These are phyloP conservation scores for Troides helena DNA, from an alignment of 2,888 invertebrate genomes.

Conservation along the genomic window DNA sequence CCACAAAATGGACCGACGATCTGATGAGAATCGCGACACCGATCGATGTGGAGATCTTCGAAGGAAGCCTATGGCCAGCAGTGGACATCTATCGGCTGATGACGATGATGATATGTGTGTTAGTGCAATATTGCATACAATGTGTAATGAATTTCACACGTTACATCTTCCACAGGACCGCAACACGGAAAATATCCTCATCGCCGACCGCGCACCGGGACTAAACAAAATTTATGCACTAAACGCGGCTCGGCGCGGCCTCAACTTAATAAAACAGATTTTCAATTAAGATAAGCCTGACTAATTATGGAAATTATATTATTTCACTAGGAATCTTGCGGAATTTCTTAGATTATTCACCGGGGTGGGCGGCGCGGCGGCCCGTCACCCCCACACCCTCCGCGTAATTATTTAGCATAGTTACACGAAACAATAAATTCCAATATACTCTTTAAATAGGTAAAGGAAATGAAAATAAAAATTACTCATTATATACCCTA, in stretches of 20 bases:
- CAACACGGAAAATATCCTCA: not conserved
- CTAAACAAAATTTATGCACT: conserved; percentile 20
- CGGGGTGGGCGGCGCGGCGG: not conserved
- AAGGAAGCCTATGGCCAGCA: too few relatives aligned
- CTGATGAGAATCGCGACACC: too few relatives aligned
- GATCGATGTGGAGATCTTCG: too few relatives aligned
- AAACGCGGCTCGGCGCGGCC: conserved; percentile 8
- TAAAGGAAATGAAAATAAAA: too few relatives aligned
- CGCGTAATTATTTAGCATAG: conserved; percentile 6
- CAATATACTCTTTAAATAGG: not conserved
- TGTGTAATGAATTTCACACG: not conserved
- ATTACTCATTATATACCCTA: too few relatives aligned
- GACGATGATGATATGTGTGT: too few relatives aligned
- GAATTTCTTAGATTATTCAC: conserved; percentile 12
- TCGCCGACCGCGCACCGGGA: not conserved
- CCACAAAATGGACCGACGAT: too few relatives aligned
- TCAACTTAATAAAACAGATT: conserved; percentile 25
- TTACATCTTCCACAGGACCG: not conserved
- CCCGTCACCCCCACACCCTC: conserved; percentile 3
- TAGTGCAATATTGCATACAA: too few relatives aligned
- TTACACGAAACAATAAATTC: conserved; percentile 7
- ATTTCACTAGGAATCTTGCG: conserved; percentile 22
- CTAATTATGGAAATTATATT: conserved; percentile 30
- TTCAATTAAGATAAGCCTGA: conserved; percentile 29
- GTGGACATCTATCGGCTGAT: too few relatives aligned